Evolutionary conservation across 2,888 invertebrate genomes (phyloP), one percentile per base, ranked within the genome.

Genomic region (Habroteleia sp.): DNA sequence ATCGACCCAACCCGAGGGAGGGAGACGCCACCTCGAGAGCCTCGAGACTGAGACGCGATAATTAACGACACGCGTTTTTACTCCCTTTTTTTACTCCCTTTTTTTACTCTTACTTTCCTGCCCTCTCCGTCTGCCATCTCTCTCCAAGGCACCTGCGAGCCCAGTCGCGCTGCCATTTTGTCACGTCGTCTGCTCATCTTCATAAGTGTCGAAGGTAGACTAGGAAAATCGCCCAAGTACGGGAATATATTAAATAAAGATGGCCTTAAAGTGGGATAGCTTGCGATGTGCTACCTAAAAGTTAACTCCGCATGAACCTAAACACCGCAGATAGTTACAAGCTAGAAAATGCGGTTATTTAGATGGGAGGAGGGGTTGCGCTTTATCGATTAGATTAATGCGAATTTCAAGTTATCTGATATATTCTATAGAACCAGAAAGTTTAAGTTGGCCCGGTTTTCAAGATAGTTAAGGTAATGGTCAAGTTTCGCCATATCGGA

Each of bases 21-120:
- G 10, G 7, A 7, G 41, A 8, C 20, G 29, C 44, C 33, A 58
- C 52, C 68, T 69, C 69, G 58, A 74, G 58, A 54, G 56, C 50
- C 25, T 27, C 54, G 44, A 42, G 35, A 31, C 56, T 50, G 68
- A 74, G 74, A 73, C 66, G 71, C 63, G 73, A 71, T 77, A 77
- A 77, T 77, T 68, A 74, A 74, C 74, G 56, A 52, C 74, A 54
- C 60, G 66, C 31, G 41, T 42, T 39, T 25, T 37, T 54, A 13
- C 35, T 17, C 20, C 42, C 35, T 50, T 11, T 27, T 58, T 52
- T 63, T 52, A 13, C 20, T 35, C 35, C 42, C 17, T 27, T 58
- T 52, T 63, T 52, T 37, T 11, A 37, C 25, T 44, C 20, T 29
- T 41, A 48, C 46, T 46, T 54, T 35, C 58, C 37, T 11, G 29